phyloP scores from a whole-genome alignment of 2,113 vertebrate genomes.

The Seriola rivoliana region DNA sequence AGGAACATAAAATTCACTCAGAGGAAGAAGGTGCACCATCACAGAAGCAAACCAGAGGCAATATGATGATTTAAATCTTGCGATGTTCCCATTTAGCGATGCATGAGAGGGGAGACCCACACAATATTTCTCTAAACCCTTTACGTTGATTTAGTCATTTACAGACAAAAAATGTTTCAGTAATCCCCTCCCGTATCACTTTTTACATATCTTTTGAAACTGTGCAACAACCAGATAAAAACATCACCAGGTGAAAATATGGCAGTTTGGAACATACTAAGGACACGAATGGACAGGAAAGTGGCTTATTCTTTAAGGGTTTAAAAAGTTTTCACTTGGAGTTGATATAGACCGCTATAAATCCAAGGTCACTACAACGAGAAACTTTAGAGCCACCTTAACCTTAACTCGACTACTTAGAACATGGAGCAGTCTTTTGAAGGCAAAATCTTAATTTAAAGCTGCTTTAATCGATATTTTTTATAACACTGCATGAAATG shows the following conservation, averaged over 20 bases:
- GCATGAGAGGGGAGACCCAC: background rate
- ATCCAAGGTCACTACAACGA: too few species aligned
- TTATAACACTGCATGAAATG: too few species aligned
- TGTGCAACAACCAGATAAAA: background rate
- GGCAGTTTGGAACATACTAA: too few species aligned
- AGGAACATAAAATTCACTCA: slow-evolving; percentile 22
- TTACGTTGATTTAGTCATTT: background rate
- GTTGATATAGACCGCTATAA: too few species aligned
- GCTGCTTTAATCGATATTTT: background rate
- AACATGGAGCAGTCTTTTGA: background rate
- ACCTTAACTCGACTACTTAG: background rate
- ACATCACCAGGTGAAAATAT: background rate
- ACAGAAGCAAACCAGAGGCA: slow-evolving; percentile 11
- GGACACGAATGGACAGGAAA: too few species aligned
- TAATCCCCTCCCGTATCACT: background rate
- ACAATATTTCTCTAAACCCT: background rate
- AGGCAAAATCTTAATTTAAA: background rate
- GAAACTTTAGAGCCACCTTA: background rate
- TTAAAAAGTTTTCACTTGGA: too few species aligned
- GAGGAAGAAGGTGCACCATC: background rate
- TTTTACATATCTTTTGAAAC: slow-evolving; percentile 7
- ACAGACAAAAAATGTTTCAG: background rate
- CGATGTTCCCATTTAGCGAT: slow-evolving; percentile 7
- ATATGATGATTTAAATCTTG: slow-evolving; percentile 20
- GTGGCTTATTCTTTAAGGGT: too few species aligned